phyloP scores from a whole-genome alignment of 2,888 invertebrate genomes.

The Nasonovia ribisnigri region DNA sequence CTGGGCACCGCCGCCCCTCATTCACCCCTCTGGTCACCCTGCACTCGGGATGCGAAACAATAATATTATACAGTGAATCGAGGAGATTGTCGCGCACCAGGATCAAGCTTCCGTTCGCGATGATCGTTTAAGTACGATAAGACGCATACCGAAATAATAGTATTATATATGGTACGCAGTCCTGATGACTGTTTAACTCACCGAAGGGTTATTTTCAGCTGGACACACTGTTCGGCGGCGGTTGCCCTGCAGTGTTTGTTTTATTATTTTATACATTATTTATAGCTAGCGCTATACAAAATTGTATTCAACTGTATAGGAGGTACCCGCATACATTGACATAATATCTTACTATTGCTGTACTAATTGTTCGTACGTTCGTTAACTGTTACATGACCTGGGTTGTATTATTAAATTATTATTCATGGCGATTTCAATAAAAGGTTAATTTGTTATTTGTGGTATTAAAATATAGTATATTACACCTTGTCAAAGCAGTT shows the following conservation, averaged over 20 bases:
- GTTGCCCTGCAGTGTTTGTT: neutral
- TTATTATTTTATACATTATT: neutral
- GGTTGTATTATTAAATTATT: neutral
- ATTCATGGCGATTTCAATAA: neutral
- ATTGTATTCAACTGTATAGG: too few species aligned
- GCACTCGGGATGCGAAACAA: neutral
- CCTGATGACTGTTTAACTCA: neutral
- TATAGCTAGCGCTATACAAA: too few species aligned
- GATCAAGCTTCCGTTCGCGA: neutral
- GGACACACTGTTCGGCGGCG: neutral
- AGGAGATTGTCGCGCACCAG: neutral
- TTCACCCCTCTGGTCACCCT: fast-evolving
- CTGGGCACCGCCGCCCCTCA: neutral
- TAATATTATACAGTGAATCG: neutral
- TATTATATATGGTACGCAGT: neutral
- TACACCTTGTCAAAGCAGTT: neutral
- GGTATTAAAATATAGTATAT: neutral
- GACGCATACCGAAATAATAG: neutral
- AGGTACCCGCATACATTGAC: too few species aligned
- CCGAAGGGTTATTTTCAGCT: neutral
- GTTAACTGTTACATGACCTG: neutral
- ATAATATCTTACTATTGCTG: too few species aligned
- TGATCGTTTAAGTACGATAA: neutral
- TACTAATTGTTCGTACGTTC: neutral
- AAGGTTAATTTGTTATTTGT: neutral